phyloP scores from a whole-genome alignment of 2,888 invertebrate genomes.

The Drosophila gaucha region DNA sequence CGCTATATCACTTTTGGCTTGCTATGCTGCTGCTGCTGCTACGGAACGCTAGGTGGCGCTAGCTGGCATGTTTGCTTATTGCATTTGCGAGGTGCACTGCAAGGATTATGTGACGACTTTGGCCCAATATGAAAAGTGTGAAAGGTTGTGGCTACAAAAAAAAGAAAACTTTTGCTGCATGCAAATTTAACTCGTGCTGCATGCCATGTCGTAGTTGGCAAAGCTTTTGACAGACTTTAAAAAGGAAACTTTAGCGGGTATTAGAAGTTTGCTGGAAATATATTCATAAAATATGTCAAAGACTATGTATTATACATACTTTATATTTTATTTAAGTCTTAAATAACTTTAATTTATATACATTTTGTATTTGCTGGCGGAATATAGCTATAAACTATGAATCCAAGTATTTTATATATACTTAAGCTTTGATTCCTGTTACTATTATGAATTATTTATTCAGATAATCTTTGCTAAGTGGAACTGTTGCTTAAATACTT shows the following conservation, averaged over 20 bases:
- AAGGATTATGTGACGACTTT: slow-evolving; percentile 24
- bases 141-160: slow-evolving; percentile 15
- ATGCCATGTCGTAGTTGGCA: slow-evolving; percentile 9
- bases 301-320: no score
- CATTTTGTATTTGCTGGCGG: no score
- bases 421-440: no score
- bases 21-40: background rate
- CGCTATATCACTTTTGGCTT: slow-evolving; percentile 26
- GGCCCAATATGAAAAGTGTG: slow-evolving; percentile 21
- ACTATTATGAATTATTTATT: no score
- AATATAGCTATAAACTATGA: no score
- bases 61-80: slow-evolving; percentile 38
- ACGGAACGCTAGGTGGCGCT: slow-evolving; percentile 43
- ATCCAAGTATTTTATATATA: no score
- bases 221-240: background rate
- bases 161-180: slow-evolving; percentile 23
- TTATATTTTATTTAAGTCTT: no score
- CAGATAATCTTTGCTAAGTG: no score
- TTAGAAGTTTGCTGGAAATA: background rate
- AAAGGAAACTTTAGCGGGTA: background rate
- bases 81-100: slow-evolving; percentile 54
- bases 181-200: slow-evolving; percentile 17
- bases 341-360: no score
- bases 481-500: no score
- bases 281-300: background rate